These are phyloP conservation scores for Halcyon smyrnensis DNA, from an alignment of 2,797 vertebrate species.

Conservation along the genomic window DNA sequence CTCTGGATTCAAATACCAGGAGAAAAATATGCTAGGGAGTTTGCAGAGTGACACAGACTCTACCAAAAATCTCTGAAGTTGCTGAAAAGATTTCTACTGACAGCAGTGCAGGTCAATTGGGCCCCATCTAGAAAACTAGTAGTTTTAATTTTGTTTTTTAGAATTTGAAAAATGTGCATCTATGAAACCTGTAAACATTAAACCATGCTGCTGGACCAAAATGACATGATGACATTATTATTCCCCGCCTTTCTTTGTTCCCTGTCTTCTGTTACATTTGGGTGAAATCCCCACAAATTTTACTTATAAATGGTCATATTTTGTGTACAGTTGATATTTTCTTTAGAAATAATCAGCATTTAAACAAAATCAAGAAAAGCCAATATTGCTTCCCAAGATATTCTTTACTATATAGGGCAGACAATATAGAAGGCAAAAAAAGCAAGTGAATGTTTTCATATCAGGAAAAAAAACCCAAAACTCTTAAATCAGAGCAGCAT, in stretches of 20 bases:
- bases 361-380: background rate
- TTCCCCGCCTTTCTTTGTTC: background rate
- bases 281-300: background rate
- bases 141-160: background rate
- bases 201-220: background rate
- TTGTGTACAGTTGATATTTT: background rate
- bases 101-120: background rate
- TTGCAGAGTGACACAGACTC: background rate
- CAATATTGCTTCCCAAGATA: background rate
- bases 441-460: background rate
- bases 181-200: background rate
- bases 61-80: background rate
- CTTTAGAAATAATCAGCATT: background rate
- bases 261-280: background rate
- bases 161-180: accelerated
- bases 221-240: background rate
- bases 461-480: background rate
- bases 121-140: background rate
- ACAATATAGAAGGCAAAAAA: background rate
- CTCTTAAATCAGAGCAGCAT: background rate
- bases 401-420: background rate
- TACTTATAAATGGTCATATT: background rate
- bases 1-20: background rate
- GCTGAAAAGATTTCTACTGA: background rate
- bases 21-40: background rate